Conservation (phyloP, 2,113 vertebrate species). For the Halcyon senegalensis region DNA sequence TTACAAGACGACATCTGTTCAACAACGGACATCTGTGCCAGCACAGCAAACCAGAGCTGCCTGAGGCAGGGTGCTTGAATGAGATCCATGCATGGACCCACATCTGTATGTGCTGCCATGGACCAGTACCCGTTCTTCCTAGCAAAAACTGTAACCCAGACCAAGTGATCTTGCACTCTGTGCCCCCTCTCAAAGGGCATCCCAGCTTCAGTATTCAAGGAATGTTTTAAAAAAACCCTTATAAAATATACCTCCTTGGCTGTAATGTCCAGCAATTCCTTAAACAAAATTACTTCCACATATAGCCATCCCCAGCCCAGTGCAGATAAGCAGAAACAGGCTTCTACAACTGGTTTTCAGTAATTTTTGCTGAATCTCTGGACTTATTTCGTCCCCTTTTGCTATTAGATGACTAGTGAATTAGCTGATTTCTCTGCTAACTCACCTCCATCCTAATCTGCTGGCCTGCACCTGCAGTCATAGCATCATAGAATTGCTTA, state of each 20-base stretch:
- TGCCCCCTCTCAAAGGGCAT: not conserved
- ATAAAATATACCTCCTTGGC: not conserved
- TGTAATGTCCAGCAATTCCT: not conserved
- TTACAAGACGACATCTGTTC: conserved; percentile 73
- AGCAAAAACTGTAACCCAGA: not conserved
- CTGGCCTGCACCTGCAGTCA: not conserved
- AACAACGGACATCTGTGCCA: conserved; percentile 52
- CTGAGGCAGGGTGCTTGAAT: not conserved
- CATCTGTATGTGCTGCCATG: not conserved
- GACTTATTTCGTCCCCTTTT: not conserved
- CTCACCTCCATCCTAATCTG: not conserved
- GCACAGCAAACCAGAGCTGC: conserved; percentile 8
- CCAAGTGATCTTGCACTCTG: not conserved
- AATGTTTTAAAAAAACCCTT: not conserved
- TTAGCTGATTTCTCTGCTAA: not conserved
- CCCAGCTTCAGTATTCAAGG: not conserved
- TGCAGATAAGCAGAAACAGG: not conserved
- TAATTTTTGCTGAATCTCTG: not conserved
- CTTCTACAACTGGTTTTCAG: not conserved
- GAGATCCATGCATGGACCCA: not conserved
- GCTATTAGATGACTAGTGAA: not conserved
- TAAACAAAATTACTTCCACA: not conserved
- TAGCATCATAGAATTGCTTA: not conserved
- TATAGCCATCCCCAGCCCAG: not conserved
- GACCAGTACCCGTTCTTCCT: not conserved